phyloP scores from a whole-genome alignment of 2,888 invertebrate species.

The Pseudococcus jackbeardsleyi region DNA sequence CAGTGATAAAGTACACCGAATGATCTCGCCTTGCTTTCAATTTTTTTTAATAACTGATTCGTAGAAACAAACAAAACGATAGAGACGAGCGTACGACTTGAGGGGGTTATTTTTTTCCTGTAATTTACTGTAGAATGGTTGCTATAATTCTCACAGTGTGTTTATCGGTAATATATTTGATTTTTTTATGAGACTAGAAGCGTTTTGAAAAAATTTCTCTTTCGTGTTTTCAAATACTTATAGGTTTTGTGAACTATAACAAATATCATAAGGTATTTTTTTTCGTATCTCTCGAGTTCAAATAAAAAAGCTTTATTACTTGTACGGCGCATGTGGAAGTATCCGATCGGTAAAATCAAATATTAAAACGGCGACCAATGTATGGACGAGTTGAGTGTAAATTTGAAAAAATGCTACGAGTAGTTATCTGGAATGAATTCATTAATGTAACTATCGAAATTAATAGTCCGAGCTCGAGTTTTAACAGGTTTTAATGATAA shows the following conservation, averaged over 20 bases:
- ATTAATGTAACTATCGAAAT: constrained; percentile 47
- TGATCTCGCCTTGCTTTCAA: constrained; percentile 25
- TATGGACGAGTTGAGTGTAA: neutral
- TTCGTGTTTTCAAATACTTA: constrained; percentile 24
- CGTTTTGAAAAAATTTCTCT: constrained; percentile 21
- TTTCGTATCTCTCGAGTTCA: neutral
- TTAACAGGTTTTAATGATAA: constrained; percentile 45
- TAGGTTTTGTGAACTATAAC: constrained; percentile 37
- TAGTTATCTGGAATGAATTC: constrained; percentile 32
- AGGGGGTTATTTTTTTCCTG: constrained; percentile 1
- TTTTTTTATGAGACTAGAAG: constrained; percentile 13
- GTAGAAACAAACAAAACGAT: neutral
- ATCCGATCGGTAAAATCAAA: constrained; percentile 48
- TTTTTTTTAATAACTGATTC: constrained; percentile 39
- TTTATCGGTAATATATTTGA: constrained; percentile 30
- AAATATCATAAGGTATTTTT: constrained; percentile 1
- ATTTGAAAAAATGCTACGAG: constrained; percentile 12
- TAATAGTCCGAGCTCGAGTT: constrained; percentile 45
- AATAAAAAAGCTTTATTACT: constrained; percentile 40
- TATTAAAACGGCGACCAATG: constrained; percentile 10
- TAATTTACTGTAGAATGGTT: constrained; percentile 14
- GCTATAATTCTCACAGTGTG: constrained; percentile 36
- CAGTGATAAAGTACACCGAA: constrained; percentile 34
- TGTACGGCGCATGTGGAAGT: neutral
- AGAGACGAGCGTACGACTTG: constrained; percentile 10